Percentiles rank a stretch among this genome's conserved stretches.
phyloP scores from a whole-genome alignment of 2,888 invertebrate species.

The Rhabditoides inermis region DNA sequence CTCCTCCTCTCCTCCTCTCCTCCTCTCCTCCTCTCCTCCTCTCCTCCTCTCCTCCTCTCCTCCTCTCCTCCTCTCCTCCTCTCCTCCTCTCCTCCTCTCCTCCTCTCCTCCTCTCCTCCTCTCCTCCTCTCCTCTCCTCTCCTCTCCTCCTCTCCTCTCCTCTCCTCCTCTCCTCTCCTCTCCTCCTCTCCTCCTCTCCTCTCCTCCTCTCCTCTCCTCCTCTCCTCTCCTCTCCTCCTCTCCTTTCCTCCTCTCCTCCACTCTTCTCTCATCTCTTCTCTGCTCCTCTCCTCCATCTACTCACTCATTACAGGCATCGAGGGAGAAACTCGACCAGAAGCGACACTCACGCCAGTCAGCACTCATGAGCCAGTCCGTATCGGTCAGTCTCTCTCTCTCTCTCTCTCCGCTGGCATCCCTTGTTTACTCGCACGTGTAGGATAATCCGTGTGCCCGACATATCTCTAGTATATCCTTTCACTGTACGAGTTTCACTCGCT shows the following conservation, averaged over 20 bases:
- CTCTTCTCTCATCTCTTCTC: neutral
- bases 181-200: neutral
- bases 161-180: neutral
- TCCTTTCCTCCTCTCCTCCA: neutral
- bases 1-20: neutral
- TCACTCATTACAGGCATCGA: neutral
- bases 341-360: no score
- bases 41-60: neutral
- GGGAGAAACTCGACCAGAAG: no score
- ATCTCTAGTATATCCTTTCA: neutral
- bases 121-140: neutral
- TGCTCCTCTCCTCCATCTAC: neutral
- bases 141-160: neutral
- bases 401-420: neutral
- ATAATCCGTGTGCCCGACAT: neutral
- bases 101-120: neutral
- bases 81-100: neutral
- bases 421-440: neutral
- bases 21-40: neutral
- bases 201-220: neutral
- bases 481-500: neutral
- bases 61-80: neutral
- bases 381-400: conserved; percentile 2
- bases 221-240: neutral
- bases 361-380: conserved; percentile 9